Base-by-base conservation (phyloP, 2,797 vertebrate genomes). In the Enteromius fasciolatus region DNA sequence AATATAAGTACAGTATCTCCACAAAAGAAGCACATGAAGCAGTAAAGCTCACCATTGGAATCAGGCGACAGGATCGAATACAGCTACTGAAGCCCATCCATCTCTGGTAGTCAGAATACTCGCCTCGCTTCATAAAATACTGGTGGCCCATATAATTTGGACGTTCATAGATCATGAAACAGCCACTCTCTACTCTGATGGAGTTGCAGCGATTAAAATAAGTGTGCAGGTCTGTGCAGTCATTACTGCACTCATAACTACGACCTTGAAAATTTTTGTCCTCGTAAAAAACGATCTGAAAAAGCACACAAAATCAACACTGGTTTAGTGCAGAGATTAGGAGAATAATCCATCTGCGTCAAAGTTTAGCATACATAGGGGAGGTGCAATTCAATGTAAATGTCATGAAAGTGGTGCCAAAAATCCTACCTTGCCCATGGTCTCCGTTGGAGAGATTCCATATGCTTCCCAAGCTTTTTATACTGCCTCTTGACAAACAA, bases 251-350 rank as follows among this genome's bases (percentile, higher is more conserved):
- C 93, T 94, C 95, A 91, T 94, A 94, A 90, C 91, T 94, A 84
- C 93, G 95, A 88, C 95, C 94, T 90, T 93, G 93, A 90, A 95
- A 95, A 92, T 95, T 91, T 82, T 92, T 94, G 91, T 96, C 94
- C 90, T 95, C 94, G 91, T 95, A 96, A 91, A 95, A 95, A 86
- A 93, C 93, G 41, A 96, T 94, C 95, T 96, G 86, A 46, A 82
- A 86, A 69, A 83, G 5, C 46, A 52, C 28, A 64, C 41, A 79
- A 52, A 52, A 50, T 41, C 10, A 63, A 46, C 50, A 70, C 14
- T 50, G 33, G 23, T 59, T 23, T 20, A 83, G 23, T 31, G 50
- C 10, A 18, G 31, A 39, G 41, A 25, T 72, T n/a, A 69, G 48
- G 46, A 15, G 52, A 57, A 70, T 33, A 67, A 72, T 33, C 39